phyloP scores from a whole-genome alignment of 2,113 vertebrate genomes.

The Pedionomus torquatus region DNA sequence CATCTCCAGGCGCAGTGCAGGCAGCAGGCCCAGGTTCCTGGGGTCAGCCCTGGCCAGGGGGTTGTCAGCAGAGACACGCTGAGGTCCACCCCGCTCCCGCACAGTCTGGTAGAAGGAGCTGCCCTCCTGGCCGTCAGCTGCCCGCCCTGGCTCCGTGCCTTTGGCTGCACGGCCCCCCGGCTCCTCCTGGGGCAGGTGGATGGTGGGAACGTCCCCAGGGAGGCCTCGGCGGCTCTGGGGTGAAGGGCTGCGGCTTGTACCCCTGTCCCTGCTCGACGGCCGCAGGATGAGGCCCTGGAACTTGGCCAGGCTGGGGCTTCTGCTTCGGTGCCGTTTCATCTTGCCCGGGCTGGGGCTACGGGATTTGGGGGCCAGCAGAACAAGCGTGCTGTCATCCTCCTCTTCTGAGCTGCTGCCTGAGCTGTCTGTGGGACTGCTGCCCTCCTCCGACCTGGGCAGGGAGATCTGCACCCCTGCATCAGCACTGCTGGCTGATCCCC shows the following conservation, averaged over 20 bases:
- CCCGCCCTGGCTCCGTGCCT: slow-evolving; percentile 61
- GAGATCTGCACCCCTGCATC: slow-evolving; percentile 80
- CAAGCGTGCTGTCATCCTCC: slow-evolving; percentile 94
- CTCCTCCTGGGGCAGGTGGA: slow-evolving; percentile 67
- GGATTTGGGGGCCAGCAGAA: slow-evolving; percentile 87
- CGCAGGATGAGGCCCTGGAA: slow-evolving; percentile 89
- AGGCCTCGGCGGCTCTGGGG: slow-evolving; percentile 73
- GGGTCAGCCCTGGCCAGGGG: slow-evolving; percentile 65
- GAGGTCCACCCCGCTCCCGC: not conserved
- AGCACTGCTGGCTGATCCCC: not conserved
- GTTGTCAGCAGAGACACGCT: slow-evolving; percentile 6
- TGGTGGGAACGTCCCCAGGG: slow-evolving; percentile 74
- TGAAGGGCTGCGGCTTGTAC: slow-evolving; percentile 80
- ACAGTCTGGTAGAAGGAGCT: slow-evolving; percentile 62
- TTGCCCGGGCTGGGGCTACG: slow-evolving; percentile 92
- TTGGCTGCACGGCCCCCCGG: not conserved
- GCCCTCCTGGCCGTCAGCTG: slow-evolving; percentile 49
- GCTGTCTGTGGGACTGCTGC: slow-evolving; percentile 85
- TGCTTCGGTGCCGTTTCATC: slow-evolving; percentile 79
- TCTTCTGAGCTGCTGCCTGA: slow-evolving; percentile 85
- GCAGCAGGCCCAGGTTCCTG: slow-evolving; percentile 71
- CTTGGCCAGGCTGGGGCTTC: slow-evolving; percentile 86
- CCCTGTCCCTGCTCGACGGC: slow-evolving; percentile 80
- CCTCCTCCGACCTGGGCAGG: slow-evolving; percentile 79
- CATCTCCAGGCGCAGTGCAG: slow-evolving; percentile 68